Percentiles rank a stretch among this genome's conserved stretches.
Evolutionary conservation across 2,797 vertebrate species (phyloP).

Genomic region (Myotis pilosus): DNA sequence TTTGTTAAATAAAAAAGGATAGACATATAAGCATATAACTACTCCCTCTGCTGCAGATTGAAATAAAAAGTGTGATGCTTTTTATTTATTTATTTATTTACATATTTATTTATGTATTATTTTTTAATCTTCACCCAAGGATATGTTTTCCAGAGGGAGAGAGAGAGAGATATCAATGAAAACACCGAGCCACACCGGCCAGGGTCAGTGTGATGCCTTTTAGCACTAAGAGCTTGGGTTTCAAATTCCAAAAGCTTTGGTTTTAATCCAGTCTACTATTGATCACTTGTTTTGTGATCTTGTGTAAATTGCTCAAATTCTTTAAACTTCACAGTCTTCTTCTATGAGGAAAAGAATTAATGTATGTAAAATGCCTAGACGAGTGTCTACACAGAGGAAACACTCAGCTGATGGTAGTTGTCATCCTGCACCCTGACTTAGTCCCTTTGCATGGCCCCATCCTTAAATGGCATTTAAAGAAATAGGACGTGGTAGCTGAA

Average conservation of each 20-base stretch:
- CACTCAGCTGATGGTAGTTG: not conserved
- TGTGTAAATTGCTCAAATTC: not conserved
- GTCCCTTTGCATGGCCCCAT: not conserved
- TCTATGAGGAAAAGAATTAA: not conserved
- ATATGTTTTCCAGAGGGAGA: not conserved
- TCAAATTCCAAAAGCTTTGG: not conserved
- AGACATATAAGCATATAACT: not conserved
- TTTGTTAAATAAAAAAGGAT: not conserved
- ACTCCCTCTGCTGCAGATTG: not conserved
- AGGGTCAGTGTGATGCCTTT: not conserved
- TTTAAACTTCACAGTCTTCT: not conserved
- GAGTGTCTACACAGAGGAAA: not conserved
- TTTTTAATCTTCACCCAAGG: not conserved
- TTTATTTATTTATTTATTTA: not conserved
- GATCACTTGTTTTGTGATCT: not conserved
- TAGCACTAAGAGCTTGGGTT: not conserved
- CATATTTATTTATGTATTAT: not conserved
- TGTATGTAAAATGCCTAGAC: not conserved
- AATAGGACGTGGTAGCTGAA: not conserved
- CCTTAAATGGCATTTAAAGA: not conserved
- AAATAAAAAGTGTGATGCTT: not conserved
- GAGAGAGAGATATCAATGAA: not conserved
- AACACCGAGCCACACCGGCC: not conserved
- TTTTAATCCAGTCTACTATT: not conserved
- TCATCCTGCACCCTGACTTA: not conserved